These are phyloP conservation scores for Acronicta aceris DNA, from an alignment of 2,888 invertebrate species.

Conservation along the genomic window DNA sequence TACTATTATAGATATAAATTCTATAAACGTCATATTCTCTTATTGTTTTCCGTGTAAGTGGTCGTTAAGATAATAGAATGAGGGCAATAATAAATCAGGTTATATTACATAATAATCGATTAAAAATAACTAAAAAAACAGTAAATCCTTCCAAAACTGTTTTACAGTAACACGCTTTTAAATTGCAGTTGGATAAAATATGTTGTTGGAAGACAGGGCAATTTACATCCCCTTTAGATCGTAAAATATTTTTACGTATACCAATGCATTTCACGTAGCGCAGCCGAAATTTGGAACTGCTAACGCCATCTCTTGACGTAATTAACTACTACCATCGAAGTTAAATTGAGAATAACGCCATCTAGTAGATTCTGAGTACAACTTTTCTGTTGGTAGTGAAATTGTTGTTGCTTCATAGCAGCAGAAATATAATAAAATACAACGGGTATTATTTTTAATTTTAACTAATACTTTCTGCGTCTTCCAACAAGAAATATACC, in stretches of 20 bases:
- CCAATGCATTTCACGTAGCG: slow-evolving; percentile 23
- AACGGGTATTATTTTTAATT: not conserved
- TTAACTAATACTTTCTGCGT: too few species aligned
- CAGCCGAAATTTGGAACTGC: slow-evolving; percentile 34
- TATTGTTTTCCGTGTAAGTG: not conserved
- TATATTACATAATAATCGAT: too few species aligned
- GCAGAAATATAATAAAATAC: not conserved
- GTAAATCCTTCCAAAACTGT: not conserved
- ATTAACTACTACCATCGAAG: not conserved
- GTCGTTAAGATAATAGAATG: too few species aligned
- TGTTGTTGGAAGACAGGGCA: slow-evolving; percentile 9
- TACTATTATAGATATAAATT: not conserved
- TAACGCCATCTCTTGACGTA: slow-evolving; percentile 65
- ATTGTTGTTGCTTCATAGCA: not conserved
- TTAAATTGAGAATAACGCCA: slow-evolving; percentile 37
- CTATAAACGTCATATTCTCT: not conserved
- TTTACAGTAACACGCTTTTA: not conserved
- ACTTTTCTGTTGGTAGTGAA: not conserved
- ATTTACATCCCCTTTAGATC: slow-evolving; percentile 33
- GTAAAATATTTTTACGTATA: slow-evolving; percentile 37
- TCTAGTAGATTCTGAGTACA: slow-evolving; percentile 15
- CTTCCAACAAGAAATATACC: not conserved
- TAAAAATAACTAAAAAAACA: not conserved
- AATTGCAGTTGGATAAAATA: slow-evolving; percentile 13
- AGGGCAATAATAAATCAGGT: not conserved